These are phyloP conservation scores for Danio albolineatus DNA, from an alignment of 2,797 vertebrate genomes.

Conservation along the genomic window DNA sequence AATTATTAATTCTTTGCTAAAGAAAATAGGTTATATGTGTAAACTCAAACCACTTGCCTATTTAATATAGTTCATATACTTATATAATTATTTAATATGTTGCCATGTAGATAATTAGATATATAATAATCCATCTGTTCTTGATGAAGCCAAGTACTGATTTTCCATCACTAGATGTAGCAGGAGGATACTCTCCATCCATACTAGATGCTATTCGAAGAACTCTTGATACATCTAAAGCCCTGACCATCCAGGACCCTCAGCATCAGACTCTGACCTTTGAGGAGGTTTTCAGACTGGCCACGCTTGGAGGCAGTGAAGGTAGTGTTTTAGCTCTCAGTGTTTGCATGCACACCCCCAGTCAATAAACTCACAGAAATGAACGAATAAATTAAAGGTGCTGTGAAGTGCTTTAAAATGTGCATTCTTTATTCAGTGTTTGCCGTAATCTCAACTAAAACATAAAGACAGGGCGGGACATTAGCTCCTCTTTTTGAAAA, in stretches of 20 bases:
- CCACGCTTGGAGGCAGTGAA: constrained; percentile 94
- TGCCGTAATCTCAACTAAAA: too few relatives aligned
- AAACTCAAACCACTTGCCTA: background rate
- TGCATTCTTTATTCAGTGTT: too few relatives aligned
- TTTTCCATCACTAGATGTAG: constrained; percentile 80
- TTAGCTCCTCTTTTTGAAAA: too few relatives aligned
- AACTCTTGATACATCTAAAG: constrained; percentile 83
- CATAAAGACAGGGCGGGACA: too few relatives aligned
- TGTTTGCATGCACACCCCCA: too few relatives aligned
- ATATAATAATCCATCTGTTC: background rate
- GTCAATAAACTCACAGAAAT: too few relatives aligned
- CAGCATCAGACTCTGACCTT: constrained; percentile 79
- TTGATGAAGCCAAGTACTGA: background rate
- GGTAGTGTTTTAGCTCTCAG: constrained; percentile 59
- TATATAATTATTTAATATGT: background rate
- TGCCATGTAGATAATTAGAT: background rate
- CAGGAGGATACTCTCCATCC: constrained; percentile 95
- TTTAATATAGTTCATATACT: background rate
- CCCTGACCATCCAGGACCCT: constrained; percentile 81
- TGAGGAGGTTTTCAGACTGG: constrained; percentile 90
- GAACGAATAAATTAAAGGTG: too few relatives aligned
- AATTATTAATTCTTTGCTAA: background rate
- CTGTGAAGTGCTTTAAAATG: too few relatives aligned
- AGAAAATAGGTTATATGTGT: background rate
- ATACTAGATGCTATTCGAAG: constrained; percentile 91